phyloP scores from a whole-genome alignment of 2,888 invertebrate genomes.

The Microplitis manilae region DNA sequence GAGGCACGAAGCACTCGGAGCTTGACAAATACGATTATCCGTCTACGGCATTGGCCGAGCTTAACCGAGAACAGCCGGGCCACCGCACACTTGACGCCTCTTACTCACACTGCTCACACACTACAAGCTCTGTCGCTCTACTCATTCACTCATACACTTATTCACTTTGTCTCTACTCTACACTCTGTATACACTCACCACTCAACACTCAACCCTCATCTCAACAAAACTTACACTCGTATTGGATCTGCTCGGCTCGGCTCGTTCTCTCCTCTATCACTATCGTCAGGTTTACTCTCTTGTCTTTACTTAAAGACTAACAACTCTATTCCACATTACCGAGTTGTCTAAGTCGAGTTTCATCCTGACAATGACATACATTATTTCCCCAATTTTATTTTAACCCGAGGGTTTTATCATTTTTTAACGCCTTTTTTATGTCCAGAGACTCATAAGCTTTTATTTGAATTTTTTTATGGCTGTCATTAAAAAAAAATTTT shows the following conservation, averaged over 20 bases:
- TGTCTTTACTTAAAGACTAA: background rate
- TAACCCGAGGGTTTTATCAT: background rate
- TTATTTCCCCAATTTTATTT: background rate
- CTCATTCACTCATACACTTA: background rate
- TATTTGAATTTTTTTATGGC: no score
- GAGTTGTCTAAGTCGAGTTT: background rate
- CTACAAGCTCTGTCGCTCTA: background rate
- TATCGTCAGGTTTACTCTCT: slow-evolving; percentile 1
- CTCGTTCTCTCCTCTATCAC: background rate
- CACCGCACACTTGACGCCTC: slow-evolving; percentile 36
- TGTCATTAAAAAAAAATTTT: no score
- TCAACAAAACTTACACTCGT: no score
- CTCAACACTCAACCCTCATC: no score
- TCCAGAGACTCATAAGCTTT: no score
- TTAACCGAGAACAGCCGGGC: slow-evolving; percentile 45
- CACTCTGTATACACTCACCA: no score
- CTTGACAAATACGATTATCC: slow-evolving; percentile 60
- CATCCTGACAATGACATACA: background rate
- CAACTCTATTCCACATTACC: slow-evolving; percentile 1
- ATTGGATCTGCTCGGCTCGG: background rate
- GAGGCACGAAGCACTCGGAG: slow-evolving; percentile 47
- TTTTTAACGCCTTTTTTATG: background rate
- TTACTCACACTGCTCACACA: slow-evolving; percentile 2
- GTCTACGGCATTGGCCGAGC: slow-evolving; percentile 49
- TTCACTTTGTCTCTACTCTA: background rate